A percentile compares a stretch with the other conserved stretches of the same genome.
These are phyloP conservation scores for Cantharis rustica DNA, from an alignment of 2,888 invertebrate genomes.

Conservation along the genomic window DNA sequence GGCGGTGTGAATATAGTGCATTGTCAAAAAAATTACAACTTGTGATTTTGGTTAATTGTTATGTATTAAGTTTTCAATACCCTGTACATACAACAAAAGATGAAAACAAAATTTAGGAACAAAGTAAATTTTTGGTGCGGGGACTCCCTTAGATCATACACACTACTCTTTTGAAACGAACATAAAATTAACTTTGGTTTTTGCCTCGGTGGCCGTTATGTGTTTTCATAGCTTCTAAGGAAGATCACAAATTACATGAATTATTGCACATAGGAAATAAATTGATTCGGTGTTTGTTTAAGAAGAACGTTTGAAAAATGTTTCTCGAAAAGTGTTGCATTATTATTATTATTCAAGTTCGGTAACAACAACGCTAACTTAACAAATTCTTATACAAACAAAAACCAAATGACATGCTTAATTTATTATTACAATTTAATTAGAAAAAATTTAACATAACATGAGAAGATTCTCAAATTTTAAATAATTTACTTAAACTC, in stretches of 20 bases:
- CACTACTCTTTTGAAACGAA: background rate
- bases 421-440: slow-evolving; percentile 19
- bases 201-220: background rate
- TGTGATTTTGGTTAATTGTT: background rate
- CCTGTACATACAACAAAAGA: background rate
- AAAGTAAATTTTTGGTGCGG: background rate
- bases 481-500: background rate
- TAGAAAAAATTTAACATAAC: slow-evolving; percentile 15
- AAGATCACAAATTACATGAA: background rate
- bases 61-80: background rate
- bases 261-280: background rate
- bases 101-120: background rate
- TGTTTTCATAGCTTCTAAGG: background rate
- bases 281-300: background rate
- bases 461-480: background rate
- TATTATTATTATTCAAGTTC: slow-evolving; percentile 27
- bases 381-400: slow-evolving; percentile 25
- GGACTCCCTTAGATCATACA: background rate
- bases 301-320: background rate
- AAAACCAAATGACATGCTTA: slow-evolving; percentile 21
- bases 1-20: background rate
- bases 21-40: background rate
- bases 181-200: background rate
- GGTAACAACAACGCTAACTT: slow-evolving; percentile 31
- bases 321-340: background rate